Evolutionary conservation across 2,797 vertebrate genomes (phyloP).

Genomic region (Chlorospingus semifuscus): DNA sequence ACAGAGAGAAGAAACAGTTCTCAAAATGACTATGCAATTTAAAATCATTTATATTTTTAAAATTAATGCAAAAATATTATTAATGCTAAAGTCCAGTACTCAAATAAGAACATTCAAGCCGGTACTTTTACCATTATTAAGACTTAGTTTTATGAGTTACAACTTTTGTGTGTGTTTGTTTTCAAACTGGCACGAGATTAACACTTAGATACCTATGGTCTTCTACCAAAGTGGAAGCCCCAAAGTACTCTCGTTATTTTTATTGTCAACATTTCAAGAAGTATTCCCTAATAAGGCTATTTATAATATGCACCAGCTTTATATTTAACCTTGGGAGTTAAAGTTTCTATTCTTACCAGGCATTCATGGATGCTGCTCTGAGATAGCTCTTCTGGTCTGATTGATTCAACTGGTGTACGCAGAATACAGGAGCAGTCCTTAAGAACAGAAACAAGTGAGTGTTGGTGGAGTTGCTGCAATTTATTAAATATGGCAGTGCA

Average conservation of each 20-base stretch:
- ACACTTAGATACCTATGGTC: not conserved
- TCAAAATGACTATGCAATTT: not conserved
- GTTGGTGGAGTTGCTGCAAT: not conserved
- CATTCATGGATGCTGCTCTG: constrained; percentile 84
- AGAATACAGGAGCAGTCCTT: constrained; percentile 98
- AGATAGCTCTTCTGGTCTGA: constrained; percentile 88
- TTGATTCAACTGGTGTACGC: constrained; percentile 89
- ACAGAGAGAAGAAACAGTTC: not conserved
- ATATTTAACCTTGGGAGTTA: not conserved
- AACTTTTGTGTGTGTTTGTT: not conserved
- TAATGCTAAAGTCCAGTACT: not conserved
- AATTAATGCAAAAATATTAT: not conserved
- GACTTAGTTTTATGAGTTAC: not conserved
- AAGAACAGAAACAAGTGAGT: constrained; percentile 39
- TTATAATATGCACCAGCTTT: not conserved
- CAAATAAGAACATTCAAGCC: not conserved
- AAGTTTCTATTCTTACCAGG: constrained; percentile 80
- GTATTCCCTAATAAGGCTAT: not conserved
- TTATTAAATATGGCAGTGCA: not conserved
- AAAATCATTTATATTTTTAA: not conserved
- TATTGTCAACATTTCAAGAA: not conserved
- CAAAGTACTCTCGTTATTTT: not conserved
- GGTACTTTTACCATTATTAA: not conserved
- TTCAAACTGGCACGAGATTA: not conserved
- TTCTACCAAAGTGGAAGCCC: not conserved